phyloP scores from a whole-genome alignment of 2,113 vertebrate species.

The Bubalus kerabau region DNA sequence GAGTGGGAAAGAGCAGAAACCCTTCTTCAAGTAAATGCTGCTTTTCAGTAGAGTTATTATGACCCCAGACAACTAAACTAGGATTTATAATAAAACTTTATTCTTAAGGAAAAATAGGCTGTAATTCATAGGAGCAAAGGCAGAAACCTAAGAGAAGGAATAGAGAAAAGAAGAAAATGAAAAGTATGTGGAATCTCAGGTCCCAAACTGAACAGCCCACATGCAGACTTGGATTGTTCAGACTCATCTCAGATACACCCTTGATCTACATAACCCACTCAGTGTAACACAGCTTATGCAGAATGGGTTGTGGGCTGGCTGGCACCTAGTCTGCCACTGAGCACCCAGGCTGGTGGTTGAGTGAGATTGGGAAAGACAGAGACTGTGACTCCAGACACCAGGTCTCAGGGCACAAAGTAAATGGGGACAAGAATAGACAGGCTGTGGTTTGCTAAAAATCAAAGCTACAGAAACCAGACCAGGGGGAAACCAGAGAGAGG shows the following conservation, averaged over 20 bases:
- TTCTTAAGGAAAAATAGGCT: background rate
- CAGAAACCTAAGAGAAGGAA: background rate
- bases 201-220: background rate
- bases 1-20: background rate
- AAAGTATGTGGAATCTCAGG: rapidly evolving
- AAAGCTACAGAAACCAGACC: background rate
- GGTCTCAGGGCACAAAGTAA: background rate
- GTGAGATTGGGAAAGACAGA: background rate
- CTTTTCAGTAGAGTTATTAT: background rate
- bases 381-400: too few relatives aligned
- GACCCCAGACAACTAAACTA: background rate
- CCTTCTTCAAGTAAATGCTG: background rate
- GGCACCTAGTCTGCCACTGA: rapidly evolving
- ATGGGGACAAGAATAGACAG: background rate
- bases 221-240: background rate
- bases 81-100: background rate
- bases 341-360: background rate
- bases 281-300: background rate
- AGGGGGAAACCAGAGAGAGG: background rate
- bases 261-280: too few relatives aligned
- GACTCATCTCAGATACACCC: background rate
- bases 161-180: background rate
- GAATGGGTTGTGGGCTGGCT: background rate
- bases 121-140: background rate
- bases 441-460: background rate